Evolutionary conservation across 2,888 invertebrate species (phyloP).

Genomic region (Netelia inedita): DNA sequence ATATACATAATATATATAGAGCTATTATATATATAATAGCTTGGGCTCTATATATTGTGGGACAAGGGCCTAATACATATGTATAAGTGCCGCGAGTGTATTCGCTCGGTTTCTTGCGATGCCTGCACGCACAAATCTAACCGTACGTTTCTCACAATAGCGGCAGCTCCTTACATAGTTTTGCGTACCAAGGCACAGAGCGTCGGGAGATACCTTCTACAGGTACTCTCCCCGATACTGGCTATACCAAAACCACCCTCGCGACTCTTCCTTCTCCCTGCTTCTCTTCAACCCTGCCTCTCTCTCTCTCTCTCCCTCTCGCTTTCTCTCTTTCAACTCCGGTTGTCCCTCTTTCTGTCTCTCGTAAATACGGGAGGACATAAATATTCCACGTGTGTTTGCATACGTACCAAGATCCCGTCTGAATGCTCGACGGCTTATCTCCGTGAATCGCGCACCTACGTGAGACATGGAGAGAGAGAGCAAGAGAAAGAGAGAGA

Average conservation of each 20-base stretch:
- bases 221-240: constrained; percentile 7
- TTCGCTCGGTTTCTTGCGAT: constrained; percentile 63
- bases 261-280: constrained; percentile 40
- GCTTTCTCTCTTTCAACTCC: constrained; percentile 5
- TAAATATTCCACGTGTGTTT: constrained; percentile 69
- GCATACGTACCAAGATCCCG: constrained; percentile 68
- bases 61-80: constrained; percentile 29
- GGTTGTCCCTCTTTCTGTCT: constrained; percentile 5
- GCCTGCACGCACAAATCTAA: constrained; percentile 60
- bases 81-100: constrained; percentile 26
- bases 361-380: constrained; percentile 63
- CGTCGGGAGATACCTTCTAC: constrained; percentile 4
- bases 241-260: constrained; percentile 47
- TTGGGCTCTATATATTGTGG: background rate
- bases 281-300: background rate
- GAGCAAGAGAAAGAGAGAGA: constrained; percentile 21
- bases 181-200: constrained; percentile 37
- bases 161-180: constrained; percentile 43
- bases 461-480: constrained; percentile 24
- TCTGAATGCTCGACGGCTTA: constrained; percentile 65
- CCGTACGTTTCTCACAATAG: constrained; percentile 41
- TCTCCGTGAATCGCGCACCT: constrained; percentile 60
- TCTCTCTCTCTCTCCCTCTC: background rate
- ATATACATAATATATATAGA: too few species aligned
- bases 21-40: too few species aligned